Evolutionary conservation across 2,113 vertebrate species (phyloP), one percentile per base, ranked within the genome.

Genomic region (Ammodytes marinus): DNA sequence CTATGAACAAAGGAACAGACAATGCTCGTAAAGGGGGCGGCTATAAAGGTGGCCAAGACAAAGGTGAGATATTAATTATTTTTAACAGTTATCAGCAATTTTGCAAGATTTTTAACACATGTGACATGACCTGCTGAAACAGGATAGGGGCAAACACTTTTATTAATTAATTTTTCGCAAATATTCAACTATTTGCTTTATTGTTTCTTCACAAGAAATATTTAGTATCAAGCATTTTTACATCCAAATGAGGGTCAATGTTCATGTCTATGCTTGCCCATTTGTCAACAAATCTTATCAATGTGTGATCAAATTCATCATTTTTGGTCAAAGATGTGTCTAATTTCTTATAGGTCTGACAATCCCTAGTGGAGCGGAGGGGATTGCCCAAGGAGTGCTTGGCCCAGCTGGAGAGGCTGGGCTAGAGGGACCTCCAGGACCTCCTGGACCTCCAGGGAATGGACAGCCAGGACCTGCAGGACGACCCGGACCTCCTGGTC

Each of bases 361-460:
- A 19, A 80, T 95, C 50, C 93, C 96, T 46, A 95, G 96, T 92
- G 98, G 97, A 10, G 96, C 97, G 61, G 97, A 96, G 89, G 97
- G 97, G 74, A 93, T 95, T 68, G 95, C 96, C 0, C 97, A 97
- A 79, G 97, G 97, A 72, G 96, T 96, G 43, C 83, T 53, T 43
- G 91, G 93, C 0, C 91, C 93, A 86, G 94, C 95, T 94, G 98
- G 98, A 85, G 96, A 96, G 60, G 94, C 96, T 91, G 98, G 95
- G 11, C 92, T 92, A 49, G 80, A 89, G 37, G 95, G 95, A 61
- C 93, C 92, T 40, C 58, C 79, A 45, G 95, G 98, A 69, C 97
- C 96, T 0, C 96, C 96, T 4, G 98, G 98, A 14, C 94, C 96
- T 67, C 95, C 97, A 52, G 98, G 98, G 92, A 96, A 95, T 0